Percentiles rank a stretch among this genome's conserved stretches.
Evolutionary conservation across 2,797 vertebrate genomes (phyloP).

Genomic region (Parotocinclus haroldoi): DNA sequence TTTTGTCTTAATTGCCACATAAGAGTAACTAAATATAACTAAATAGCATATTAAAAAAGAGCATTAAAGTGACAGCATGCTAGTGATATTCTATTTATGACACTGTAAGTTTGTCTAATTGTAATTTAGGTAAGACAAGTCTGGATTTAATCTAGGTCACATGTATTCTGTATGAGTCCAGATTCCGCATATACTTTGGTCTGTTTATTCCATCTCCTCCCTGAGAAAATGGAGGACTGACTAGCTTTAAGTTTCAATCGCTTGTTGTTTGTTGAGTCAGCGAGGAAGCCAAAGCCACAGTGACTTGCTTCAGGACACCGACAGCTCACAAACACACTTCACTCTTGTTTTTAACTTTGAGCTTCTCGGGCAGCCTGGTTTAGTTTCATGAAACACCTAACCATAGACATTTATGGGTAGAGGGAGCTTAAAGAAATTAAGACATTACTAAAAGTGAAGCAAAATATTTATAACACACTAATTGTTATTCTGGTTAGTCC

Average conservation of each 20-base stretch:
- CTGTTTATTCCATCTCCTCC: conserved; percentile 31
- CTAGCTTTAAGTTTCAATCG: conserved; percentile 30
- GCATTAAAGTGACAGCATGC: background rate
- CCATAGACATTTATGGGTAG: background rate
- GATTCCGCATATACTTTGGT: conserved; percentile 22
- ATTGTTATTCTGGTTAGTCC: too few species aligned
- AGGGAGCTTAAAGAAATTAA: too few species aligned
- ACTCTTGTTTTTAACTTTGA: conserved; percentile 12
- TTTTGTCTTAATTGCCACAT: too few species aligned
- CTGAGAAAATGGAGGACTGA: conserved; percentile 33
- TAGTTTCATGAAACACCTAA: conserved; percentile 7
- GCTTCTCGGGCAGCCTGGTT: background rate
- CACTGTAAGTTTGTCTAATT: background rate
- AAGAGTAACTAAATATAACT: too few species aligned
- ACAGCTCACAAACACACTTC: conserved; percentile 20
- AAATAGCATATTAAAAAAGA: too few species aligned
- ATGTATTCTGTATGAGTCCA: conserved; percentile 3
- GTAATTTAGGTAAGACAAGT: background rate
- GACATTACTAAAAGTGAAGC: too few species aligned
- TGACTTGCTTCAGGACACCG: conserved; percentile 19
- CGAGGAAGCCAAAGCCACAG: conserved; percentile 24
- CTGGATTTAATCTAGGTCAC: conserved; percentile 7
- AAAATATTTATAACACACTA: too few species aligned
- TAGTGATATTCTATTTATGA: background rate
- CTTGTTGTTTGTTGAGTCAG: conserved; percentile 45